phyloP scores from a whole-genome alignment of 2,797 vertebrate species.

The Podargus strigoides region DNA sequence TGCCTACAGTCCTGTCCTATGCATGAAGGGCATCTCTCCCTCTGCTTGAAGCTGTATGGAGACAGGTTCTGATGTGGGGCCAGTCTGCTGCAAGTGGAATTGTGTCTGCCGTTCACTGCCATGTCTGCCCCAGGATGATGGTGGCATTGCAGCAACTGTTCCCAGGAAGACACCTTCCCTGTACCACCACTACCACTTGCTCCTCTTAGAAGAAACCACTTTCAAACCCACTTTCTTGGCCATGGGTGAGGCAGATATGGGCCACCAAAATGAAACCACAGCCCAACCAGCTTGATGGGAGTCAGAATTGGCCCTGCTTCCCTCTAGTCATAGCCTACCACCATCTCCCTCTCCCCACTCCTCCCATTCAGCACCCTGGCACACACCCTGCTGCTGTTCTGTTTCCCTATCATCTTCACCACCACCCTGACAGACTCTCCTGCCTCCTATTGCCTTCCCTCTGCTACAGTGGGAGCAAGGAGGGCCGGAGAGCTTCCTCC shows the following conservation, averaged over 20 bases:
- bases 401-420: not conserved
- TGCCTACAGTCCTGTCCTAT: not conserved
- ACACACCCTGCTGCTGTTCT: not conserved
- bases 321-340: rapidly evolving
- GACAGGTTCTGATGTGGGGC: rapidly evolving
- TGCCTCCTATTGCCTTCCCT: not conserved
- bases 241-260: rapidly evolving
- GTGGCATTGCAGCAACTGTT: not conserved
- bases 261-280: not conserved
- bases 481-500: not conserved
- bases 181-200: rapidly evolving
- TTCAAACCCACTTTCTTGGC: not conserved
- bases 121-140: not conserved
- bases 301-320: not conserved
- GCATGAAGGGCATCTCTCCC: not conserved
- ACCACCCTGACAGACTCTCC: not conserved
- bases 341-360: not conserved
- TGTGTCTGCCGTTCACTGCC: rapidly evolving
- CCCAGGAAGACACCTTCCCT: not conserved
- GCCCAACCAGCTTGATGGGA: not conserved
- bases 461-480: rapidly evolving
- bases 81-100: not conserved
- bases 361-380: not conserved
- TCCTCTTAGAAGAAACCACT: not conserved
- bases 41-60: not conserved